Percentiles rank a stretch among this genome's conserved stretches.
Conservation (phyloP, 1,140 invertebrate species). For the Portunus trituberculatus region DNA sequence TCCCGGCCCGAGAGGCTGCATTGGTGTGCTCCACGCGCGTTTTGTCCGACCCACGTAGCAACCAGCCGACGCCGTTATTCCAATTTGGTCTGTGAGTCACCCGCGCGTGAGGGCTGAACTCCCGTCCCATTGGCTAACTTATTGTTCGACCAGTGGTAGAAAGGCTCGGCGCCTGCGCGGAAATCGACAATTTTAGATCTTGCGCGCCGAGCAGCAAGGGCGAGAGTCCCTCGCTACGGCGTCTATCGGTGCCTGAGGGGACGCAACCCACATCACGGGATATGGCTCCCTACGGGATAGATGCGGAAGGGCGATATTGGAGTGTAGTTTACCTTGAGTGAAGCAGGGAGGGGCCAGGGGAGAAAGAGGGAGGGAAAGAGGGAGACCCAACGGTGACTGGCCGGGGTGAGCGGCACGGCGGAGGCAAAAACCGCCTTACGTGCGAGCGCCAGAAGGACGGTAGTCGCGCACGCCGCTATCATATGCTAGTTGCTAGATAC, state of each 20-base stretch:
- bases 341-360: conserved; percentile 51
- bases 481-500: conserved; percentile 73
- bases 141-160: conserved; percentile 74
- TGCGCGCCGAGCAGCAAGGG: conserved; percentile 55
- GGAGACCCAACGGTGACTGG: conserved; percentile 75
- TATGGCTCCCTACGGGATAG: conserved; percentile 48
- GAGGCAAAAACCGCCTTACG: conserved; percentile 52
- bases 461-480: conserved; percentile 43
- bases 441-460: conserved; percentile 43
- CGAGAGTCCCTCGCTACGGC: conserved; percentile 47
- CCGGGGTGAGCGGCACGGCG: conserved; percentile 61
- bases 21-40: conserved; percentile 59
- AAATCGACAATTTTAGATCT: conserved; percentile 53
- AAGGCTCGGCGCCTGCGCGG: conserved; percentile 57
- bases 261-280: conserved; percentile 65
- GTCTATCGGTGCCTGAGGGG: conserved; percentile 60
- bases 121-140: conserved; percentile 75
- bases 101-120: conserved; percentile 76
- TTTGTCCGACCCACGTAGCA: conserved; percentile 75
- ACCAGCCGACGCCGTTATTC: conserved; percentile 75
- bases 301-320: conserved; percentile 68
- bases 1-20: conserved; percentile 2
- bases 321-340: conserved; percentile 65
- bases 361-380: conserved; percentile 70
- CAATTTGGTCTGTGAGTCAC: conserved; percentile 76